Conservation (phyloP, 2,888 invertebrate genomes). For the Xanthia icteritia region DNA sequence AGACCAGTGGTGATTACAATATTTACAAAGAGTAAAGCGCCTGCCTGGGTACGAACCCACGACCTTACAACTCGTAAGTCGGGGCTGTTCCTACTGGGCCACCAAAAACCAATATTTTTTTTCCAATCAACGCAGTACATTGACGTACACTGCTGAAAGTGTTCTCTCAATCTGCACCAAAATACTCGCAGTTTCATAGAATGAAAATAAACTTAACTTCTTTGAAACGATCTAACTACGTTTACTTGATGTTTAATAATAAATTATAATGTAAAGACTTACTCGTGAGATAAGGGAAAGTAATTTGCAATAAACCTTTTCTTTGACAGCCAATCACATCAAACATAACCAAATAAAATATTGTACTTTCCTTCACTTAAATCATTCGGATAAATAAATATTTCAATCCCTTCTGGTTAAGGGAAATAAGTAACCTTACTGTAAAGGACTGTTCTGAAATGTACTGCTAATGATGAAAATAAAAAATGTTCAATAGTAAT, state of each 20-base stretch:
- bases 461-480: background rate
- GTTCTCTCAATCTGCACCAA: background rate
- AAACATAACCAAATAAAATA: constrained; percentile 15
- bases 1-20: no score
- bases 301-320: constrained; percentile 49
- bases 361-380: constrained; percentile 7
- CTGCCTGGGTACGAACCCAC: no score
- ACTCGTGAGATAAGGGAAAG: constrained; percentile 25
- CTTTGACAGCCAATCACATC: constrained; percentile 28
- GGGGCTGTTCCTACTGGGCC: no score
- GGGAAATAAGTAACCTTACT: background rate
- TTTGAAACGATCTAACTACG: background rate
- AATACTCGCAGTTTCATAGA: background rate
- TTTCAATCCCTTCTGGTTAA: background rate
- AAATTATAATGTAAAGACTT: background rate
- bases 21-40: no score
- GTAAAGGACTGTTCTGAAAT: background rate
- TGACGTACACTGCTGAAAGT: background rate
- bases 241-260: background rate
- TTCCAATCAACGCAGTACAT: background rate
- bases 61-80: no score
- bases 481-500: background rate
- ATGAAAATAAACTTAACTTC: background rate
- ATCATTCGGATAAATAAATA: background rate
- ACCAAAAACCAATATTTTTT: no score